Evolutionary conservation across 2,888 invertebrate species (phyloP).

Genomic region (Xestia rhomboidea): DNA sequence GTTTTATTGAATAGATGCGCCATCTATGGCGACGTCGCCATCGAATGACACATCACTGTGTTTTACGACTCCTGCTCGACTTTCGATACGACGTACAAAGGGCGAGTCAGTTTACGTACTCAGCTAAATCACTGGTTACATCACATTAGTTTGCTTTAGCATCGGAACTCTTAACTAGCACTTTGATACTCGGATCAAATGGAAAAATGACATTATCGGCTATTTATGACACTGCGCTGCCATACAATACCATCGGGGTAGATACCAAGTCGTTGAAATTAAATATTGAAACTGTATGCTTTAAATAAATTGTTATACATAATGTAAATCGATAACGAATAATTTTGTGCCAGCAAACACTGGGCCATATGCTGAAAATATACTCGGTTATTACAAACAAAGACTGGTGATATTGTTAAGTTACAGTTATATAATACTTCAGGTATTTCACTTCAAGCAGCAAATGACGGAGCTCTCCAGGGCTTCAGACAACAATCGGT

Average conservation of each 20-base stretch:
- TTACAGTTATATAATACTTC: not conserved
- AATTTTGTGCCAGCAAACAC: not conserved
- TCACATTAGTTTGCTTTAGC: slow-evolving; percentile 23
- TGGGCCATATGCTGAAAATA: not conserved
- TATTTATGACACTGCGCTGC: slow-evolving; percentile 16
- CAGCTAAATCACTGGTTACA: slow-evolving; percentile 41
- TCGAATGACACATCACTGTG: slow-evolving; percentile 56
- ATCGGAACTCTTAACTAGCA: slow-evolving; percentile 24
- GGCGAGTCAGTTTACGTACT: slow-evolving; percentile 21
- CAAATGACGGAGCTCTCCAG: not conserved
- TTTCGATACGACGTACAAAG: slow-evolving; percentile 53
- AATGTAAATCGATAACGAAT: not conserved
- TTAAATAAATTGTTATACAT: not conserved
- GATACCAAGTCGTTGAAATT: not conserved
- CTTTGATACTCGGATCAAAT: slow-evolving; percentile 23
- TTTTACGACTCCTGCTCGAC: slow-evolving; percentile 56
- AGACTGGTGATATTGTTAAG: not conserved
- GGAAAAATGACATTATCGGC: slow-evolving; percentile 4
- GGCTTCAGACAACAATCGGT: not conserved
- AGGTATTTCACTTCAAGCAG: not conserved
- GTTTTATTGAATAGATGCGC: slow-evolving; percentile 68
- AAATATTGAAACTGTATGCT: not conserved
- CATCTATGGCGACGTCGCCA: slow-evolving; percentile 53
- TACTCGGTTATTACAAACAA: not conserved
- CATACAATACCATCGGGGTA: not conserved